A percentile compares a stretch with the other conserved stretches of the same genome.
These are phyloP conservation scores for Phymatocera aterrima DNA, from an alignment of 2,888 invertebrate species.

Conservation along the genomic window DNA sequence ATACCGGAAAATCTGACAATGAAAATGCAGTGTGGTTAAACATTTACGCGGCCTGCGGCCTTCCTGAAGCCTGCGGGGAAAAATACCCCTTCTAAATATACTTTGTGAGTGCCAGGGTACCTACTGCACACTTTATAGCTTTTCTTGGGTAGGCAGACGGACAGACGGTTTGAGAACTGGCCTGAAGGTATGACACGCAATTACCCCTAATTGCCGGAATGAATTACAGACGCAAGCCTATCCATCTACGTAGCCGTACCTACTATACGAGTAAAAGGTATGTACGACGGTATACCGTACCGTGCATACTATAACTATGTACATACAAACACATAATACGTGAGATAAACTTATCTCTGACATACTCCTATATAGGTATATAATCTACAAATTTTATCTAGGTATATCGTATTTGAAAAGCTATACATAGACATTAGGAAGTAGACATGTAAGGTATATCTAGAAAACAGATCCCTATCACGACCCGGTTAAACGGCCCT, in stretches of 20 bases:
- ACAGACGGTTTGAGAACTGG: conserved; percentile 32
- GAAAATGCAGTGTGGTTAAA: not conserved
- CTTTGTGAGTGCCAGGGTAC: conserved; percentile 19
- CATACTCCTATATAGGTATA: not conserved
- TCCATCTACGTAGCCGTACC: conserved; percentile 29
- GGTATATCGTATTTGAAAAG: not conserved
- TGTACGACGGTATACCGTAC: not conserved
- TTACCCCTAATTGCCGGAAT: conserved; percentile 62
- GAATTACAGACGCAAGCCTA: conserved; percentile 56
- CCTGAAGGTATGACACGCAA: conserved; percentile 56
- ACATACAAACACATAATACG: not conserved
- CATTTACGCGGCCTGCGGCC: not conserved
- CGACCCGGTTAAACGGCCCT: conserved; percentile 21
- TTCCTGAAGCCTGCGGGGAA: not conserved
- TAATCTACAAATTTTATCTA: not conserved
- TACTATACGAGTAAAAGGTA: conserved; percentile 23
- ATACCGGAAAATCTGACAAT: not conserved
- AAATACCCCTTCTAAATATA: conserved; percentile 41
- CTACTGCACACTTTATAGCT: conserved; percentile 15
- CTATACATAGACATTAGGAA: not conserved
- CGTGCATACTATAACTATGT: not conserved
- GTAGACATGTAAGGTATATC: not conserved
- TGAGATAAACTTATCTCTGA: not conserved
- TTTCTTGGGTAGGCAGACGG: conserved; percentile 32
- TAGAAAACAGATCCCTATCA: not conserved